A percentile compares a stretch with the other conserved stretches of the same genome.
phyloP scores from a whole-genome alignment of 2,797 vertebrate species.

The Numenius phaeopus region DNA sequence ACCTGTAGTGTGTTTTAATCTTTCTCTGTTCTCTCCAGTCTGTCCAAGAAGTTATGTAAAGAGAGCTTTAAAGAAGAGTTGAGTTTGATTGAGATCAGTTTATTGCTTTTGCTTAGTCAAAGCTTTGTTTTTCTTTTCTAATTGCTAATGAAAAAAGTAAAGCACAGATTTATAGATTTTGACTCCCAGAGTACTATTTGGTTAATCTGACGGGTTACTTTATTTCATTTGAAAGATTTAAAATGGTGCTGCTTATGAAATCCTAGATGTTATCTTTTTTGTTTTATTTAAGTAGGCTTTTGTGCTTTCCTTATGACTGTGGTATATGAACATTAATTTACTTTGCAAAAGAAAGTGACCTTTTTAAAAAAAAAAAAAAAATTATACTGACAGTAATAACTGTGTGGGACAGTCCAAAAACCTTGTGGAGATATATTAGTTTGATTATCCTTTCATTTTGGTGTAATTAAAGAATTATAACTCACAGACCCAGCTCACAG shows the following conservation, averaged over 20 bases:
- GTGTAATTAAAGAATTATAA: constrained; percentile 76
- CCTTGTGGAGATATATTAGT: constrained; percentile 61
- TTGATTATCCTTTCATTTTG: constrained; percentile 73
- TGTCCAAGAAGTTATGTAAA: background rate
- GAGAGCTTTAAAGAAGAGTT: background rate
- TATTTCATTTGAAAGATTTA: constrained; percentile 12
- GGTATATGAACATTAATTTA: background rate
- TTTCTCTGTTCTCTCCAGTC: background rate
- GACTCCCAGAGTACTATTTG: background rate
- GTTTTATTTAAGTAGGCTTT: background rate
- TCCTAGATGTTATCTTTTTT: background rate
- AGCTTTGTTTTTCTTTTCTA: background rate
- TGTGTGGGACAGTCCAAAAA: constrained; percentile 48
- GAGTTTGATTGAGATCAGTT: background rate
- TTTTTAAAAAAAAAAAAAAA: background rate
- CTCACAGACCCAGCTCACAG: constrained; percentile 62
- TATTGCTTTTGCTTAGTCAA: background rate
- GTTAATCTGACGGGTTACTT: background rate
- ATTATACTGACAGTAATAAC: constrained; percentile 5
- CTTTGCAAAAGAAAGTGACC: background rate
- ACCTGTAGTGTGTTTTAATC: background rate
- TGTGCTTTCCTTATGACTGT: background rate
- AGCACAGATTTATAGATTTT: background rate
- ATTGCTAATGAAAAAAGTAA: background rate
- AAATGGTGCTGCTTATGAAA: background rate